Base-by-base conservation (phyloP, 2,113 vertebrate genomes). In the Ploceus nigricollis region DNA sequence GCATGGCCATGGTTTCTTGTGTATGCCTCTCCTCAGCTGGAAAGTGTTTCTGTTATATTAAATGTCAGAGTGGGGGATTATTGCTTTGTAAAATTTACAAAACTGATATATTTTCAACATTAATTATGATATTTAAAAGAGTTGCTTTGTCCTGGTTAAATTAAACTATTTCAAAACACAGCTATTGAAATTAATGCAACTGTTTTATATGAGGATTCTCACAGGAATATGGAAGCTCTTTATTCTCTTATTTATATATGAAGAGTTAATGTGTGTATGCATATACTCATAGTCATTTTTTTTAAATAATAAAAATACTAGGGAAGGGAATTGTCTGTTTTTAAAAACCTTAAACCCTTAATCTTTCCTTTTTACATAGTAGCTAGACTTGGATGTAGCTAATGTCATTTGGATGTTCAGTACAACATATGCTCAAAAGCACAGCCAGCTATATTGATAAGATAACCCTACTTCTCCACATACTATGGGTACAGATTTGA, bases 381-480 rank as follows among this genome's bases (percentile, higher is more conserved):
- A 94, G 57, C 60, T 71, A 81, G 65, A 70, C 81, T 94, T 91
- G 77, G 87, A 68, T 89, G 54, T 87, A 89, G 82, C 70, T 93
- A 58, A 91, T 94, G 81, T 96, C 70, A 93, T 76, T 94, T 95
- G 93, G 81, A 91, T 85, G 81, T 89, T 95, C 83, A 82, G 70
- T 90, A 82, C 65, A 91, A 54, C 91, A 87, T 90, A 93, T 81
- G 86, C 60, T 94, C 69, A 60, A 70, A 93, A 94, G 56, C 60
- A 58, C 72, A 91, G 87, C 95, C 81, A 91, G 69, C 92, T 91
- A 66, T 81, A 78, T 82, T 78, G 90, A 40, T 68, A 94, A 91
- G 87, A 94, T 92, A 94, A 91, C 93, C 94, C 82, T 66, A 60
- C 68, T 58, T 93, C 87, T 82, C 82, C 12, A 2, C 24, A 11